Base-by-base conservation (phyloP, 2,113 vertebrate genomes). In the Plecturocebus donacophilus region DNA sequence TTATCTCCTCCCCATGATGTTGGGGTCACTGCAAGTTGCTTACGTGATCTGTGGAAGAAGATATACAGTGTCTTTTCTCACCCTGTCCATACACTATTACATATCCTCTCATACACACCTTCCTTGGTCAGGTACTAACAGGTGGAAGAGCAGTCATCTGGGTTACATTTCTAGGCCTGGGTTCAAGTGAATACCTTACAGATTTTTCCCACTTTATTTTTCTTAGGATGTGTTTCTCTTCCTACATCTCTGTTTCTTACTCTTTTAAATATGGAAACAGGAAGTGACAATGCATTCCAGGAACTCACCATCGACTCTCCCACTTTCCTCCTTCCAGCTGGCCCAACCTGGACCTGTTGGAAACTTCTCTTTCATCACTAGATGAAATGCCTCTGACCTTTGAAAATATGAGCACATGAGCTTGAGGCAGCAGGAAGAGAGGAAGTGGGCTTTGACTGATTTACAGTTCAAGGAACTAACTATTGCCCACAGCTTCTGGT, bases 51-150 rank as follows among this genome's bases (percentile, higher is more conserved):
- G 6, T 79, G 20, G 30, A 75, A 79, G 52, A 49, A 32, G 12
- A 54, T 9, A 3, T 1, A 5, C 9, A 38, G 42, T 12, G 1
- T 87, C 17, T 35, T 47, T 88, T 84, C 40, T 47, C 40, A 71
- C 68, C 66, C 21, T n/a, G 2, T 45, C 19, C 25, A 0, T 19
- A 3, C 5, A 47, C 10, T 12, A 13, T 20, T 9, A 8, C 2
- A 16, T 14, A 17, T 0, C 8, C 12, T 92, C 30, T 42, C 54
- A 80, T 4, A 47, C 6, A 84, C 9, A 45, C 23, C 8, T 87
- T 68, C 80, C 10, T 27, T 32, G 5, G 8, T 47, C 42, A 93
- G 38, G 32, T 30, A 40, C 16, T 56, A 54, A 25, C 1, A 25
- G 6, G 30, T 54, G 49, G 49, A 73, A 89, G 66, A 85, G 1